phyloP scores from a whole-genome alignment of 2,113 vertebrate species.

The mouse (Mus musculus) region DNA sequence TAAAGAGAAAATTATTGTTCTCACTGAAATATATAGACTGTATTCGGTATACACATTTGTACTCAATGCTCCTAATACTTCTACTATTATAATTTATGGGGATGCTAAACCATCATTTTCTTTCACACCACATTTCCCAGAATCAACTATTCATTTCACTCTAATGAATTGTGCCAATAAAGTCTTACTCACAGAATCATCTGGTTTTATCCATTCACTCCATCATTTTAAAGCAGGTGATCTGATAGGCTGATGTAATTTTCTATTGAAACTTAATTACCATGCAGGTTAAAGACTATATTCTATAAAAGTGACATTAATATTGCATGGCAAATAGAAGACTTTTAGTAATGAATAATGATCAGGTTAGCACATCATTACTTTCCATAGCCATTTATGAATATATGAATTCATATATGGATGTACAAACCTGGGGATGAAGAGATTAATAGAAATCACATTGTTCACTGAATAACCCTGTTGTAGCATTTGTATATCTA shows the following conservation, averaged over 20 bases:
- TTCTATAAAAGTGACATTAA: background rate
- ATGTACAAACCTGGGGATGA: background rate
- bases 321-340: background rate
- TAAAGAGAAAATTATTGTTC: background rate
- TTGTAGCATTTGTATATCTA: background rate
- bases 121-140: background rate
- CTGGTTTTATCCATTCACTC: background rate
- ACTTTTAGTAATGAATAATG: background rate
- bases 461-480: background rate
- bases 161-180: background rate
- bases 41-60: background rate
- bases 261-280: background rate
- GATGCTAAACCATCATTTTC: background rate
- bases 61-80: background rate
- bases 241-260: background rate
- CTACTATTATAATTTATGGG: background rate
- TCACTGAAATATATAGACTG: background rate
- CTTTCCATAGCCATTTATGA: background rate
- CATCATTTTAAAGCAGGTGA: background rate
- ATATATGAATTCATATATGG: background rate
- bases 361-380: background rate
- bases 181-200: background rate
- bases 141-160: background rate
- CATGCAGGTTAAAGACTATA: background rate
- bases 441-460: background rate